Evolutionary conservation across 2,888 invertebrate genomes (phyloP).

Genomic region (Cyclophora punctaria): DNA sequence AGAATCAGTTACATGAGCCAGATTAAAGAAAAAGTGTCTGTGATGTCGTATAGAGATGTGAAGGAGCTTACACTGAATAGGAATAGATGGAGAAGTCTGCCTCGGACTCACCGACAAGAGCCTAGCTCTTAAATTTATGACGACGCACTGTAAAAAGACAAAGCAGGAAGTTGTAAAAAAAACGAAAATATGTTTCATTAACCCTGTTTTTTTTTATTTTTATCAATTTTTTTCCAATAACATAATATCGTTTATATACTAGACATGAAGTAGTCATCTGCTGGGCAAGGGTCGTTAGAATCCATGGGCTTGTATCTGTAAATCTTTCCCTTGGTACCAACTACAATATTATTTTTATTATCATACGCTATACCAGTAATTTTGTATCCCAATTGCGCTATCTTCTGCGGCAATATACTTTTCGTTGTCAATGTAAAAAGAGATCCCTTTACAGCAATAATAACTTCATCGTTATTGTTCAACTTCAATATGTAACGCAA

Average conservation of each 20-base stretch:
- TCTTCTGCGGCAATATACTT: constrained; percentile 52
- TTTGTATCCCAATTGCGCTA: constrained; percentile 57
- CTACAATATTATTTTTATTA: constrained; percentile 51
- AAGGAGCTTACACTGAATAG: too few relatives aligned
- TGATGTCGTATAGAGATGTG: too few relatives aligned
- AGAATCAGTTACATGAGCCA: too few relatives aligned
- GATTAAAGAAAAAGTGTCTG: too few relatives aligned
- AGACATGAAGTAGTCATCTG: constrained; percentile 64
- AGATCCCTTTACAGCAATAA: constrained; percentile 60
- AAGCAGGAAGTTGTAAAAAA: too few relatives aligned
- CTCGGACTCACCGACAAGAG: too few relatives aligned
- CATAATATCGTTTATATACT: constrained; percentile 33
- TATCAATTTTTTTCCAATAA: too few relatives aligned
- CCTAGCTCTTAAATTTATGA: too few relatives aligned
- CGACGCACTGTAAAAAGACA: too few relatives aligned
- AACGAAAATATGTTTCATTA: too few relatives aligned
- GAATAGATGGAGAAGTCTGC: too few relatives aligned
- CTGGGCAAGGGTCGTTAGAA: constrained; percentile 53
- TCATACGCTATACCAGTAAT: constrained; percentile 62
- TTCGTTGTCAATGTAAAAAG: constrained; percentile 47
- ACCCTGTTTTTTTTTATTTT: too few relatives aligned
- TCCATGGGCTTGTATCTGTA: constrained; percentile 58
- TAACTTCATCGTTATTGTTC: constrained; percentile 55
- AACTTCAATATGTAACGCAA: constrained; percentile 55
- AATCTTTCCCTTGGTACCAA: constrained; percentile 65